Conservation (phyloP, 2,888 invertebrate species). For the Eupithecia tripunctaria region DNA sequence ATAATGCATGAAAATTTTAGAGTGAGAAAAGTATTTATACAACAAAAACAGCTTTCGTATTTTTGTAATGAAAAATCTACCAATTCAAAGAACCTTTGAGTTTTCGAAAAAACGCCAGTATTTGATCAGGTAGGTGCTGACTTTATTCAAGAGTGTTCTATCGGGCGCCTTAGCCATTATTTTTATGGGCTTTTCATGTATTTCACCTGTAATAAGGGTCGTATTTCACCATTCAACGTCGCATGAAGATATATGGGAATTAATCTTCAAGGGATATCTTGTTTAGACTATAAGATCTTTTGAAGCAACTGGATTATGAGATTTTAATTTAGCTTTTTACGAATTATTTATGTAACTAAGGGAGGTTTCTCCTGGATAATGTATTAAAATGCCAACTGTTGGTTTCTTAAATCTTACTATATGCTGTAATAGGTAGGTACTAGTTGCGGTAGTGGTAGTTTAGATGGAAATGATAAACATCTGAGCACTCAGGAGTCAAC, state of each 20-base stretch:
- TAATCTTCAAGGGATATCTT: conserved; percentile 41
- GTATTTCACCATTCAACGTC: conserved; percentile 57
- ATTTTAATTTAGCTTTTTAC: background rate
- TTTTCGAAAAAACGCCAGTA: conserved; percentile 21
- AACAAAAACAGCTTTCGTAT: background rate
- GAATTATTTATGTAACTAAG: background rate
- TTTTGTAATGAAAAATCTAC: conserved; percentile 8
- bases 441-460: background rate
- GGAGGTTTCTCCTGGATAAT: background rate
- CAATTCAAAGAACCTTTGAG: conserved; percentile 9
- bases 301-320: conserved; percentile 5
- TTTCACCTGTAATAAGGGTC: conserved; percentile 51
- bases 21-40: background rate
- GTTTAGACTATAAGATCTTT: conserved; percentile 36
- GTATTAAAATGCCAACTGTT: background rate
- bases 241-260: conserved; percentile 57
- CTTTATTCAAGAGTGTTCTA: conserved; percentile 45
- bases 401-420: background rate
- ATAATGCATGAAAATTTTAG: background rate
- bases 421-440: background rate
- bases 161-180: conserved; percentile 49
- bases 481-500: background rate
- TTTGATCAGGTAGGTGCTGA: conserved; percentile 51
- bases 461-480: conserved; percentile 7
- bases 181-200: conserved; percentile 66